A percentile compares a stretch with the other conserved stretches of the same genome.
Conservation (phyloP, 1,140 invertebrate genomes). For the Rhopalosiphum padi region DNA sequence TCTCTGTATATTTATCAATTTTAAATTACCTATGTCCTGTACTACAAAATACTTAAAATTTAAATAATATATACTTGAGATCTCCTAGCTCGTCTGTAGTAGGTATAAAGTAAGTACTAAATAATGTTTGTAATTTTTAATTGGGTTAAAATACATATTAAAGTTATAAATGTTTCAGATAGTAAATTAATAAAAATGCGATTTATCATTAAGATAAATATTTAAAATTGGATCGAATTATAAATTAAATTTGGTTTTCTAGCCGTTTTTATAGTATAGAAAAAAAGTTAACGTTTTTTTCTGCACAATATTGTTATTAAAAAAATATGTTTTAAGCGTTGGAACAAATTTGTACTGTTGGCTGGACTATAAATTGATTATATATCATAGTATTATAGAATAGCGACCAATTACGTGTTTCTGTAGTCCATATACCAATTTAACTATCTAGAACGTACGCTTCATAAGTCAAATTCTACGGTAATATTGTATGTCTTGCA, state of each 20-base stretch:
- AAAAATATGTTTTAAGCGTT: neutral
- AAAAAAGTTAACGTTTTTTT: neutral
- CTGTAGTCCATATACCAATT: neutral
- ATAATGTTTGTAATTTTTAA: no score
- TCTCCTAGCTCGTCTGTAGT: no score
- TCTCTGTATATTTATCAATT: no score
- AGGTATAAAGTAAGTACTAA: no score
- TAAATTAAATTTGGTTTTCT: neutral
- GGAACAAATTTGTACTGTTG: neutral
- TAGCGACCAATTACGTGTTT: neutral
- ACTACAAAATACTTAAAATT: no score
- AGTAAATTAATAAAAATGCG: neutral
- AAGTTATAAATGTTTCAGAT: neutral
- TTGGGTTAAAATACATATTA: no score
- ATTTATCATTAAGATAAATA: neutral
- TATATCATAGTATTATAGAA: neutral
- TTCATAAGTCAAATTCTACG: neutral
- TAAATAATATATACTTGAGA: no score
- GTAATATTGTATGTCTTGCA: neutral
- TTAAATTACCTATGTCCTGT: no score
- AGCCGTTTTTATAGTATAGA: neutral
- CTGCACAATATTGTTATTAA: neutral
- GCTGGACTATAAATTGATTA: neutral
- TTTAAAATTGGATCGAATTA: neutral
- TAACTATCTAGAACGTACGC: neutral